These are phyloP conservation scores for Suncus etruscus DNA, from an alignment of 2,113 vertebrate species.

Conservation along the genomic window DNA sequence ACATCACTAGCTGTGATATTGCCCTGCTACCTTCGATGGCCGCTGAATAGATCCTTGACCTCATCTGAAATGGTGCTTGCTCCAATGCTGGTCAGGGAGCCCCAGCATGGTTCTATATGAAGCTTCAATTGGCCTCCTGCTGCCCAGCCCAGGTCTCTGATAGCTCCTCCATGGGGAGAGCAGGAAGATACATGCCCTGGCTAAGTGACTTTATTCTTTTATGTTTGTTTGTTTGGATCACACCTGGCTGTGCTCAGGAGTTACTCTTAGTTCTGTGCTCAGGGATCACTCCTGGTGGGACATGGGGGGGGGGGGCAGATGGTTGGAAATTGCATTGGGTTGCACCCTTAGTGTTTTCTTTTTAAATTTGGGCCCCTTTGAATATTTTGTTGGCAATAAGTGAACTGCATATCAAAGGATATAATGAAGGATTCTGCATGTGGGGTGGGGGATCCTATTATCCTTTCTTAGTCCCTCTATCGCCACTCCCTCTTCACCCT, in stretches of 20 bases:
- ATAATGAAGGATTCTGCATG: neutral
- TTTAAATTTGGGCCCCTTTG: neutral
- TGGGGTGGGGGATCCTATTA: neutral
- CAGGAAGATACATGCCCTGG: neutral
- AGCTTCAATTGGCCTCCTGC: neutral
- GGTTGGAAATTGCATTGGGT: too few relatives aligned
- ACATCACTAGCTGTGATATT: too few relatives aligned
- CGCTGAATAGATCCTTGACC: too few relatives aligned
- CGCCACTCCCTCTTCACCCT: constrained; percentile 4
- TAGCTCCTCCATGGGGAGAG: neutral
- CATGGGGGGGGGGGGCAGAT: too few relatives aligned
- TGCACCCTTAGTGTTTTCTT: neutral
- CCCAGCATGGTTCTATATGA: neutral
- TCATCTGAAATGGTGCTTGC: neutral
- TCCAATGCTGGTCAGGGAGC: neutral
- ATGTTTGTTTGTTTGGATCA: too few relatives aligned
- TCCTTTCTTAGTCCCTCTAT: neutral
- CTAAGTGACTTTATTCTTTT: neutral
- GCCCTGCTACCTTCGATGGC: too few relatives aligned
- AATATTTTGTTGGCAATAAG: neutral
- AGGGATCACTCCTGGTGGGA: too few relatives aligned
- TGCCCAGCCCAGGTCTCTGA: neutral
- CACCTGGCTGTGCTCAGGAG: too few relatives aligned
- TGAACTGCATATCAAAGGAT: neutral
- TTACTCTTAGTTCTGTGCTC: too few relatives aligned